Evolutionary conservation across 2,113 vertebrate species (phyloP).

Genomic region (Leptosomus discolor): DNA sequence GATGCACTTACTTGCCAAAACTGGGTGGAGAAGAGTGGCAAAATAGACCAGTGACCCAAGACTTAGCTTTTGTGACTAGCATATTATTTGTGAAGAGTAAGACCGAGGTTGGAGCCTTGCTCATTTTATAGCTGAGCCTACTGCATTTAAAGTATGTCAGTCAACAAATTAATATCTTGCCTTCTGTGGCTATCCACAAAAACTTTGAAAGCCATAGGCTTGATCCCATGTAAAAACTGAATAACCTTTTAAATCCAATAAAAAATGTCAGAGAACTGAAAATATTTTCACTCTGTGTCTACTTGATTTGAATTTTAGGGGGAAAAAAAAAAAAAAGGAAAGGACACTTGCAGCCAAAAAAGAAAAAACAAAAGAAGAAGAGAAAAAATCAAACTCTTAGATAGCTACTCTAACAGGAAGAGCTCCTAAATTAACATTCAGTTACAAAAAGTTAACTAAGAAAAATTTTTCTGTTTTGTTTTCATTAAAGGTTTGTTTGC

Average conservation of each 20-base stretch:
- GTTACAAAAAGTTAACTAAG: background rate
- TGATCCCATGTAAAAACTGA: background rate
- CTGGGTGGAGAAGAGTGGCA: background rate
- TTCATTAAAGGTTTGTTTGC: background rate
- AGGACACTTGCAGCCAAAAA: background rate
- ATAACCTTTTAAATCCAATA: background rate
- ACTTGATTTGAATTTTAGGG: background rate
- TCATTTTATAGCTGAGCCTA: background rate
- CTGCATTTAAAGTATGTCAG: background rate
- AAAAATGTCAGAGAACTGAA: background rate
- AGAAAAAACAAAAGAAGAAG: background rate
- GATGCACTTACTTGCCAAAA: background rate
- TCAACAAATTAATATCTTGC: background rate
- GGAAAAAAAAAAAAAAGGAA: background rate
- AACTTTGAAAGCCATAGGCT: background rate
- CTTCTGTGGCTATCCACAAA: background rate
- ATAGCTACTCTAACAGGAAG: background rate
- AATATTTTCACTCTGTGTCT: background rate
- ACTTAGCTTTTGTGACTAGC: background rate
- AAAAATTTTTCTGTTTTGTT: background rate
- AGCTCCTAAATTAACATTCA: background rate
- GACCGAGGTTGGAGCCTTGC: background rate
- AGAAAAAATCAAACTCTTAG: background rate
- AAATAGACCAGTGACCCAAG: background rate
- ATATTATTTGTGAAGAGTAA: background rate